phyloP scores from a whole-genome alignment of 2,888 invertebrate genomes.

The Leucophenga maculata region DNA sequence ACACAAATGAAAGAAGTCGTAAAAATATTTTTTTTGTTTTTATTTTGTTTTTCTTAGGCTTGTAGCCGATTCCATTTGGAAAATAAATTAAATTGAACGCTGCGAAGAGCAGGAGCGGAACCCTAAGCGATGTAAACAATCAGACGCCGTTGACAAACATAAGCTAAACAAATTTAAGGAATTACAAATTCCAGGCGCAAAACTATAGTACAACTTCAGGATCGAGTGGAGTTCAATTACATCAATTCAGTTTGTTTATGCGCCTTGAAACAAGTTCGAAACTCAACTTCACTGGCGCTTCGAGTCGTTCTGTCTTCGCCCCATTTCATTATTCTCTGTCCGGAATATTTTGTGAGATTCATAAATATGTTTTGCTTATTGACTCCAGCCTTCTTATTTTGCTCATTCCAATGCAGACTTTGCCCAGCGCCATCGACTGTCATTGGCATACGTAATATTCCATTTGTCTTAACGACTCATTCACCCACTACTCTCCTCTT shows the following conservation, averaged over 20 bases:
- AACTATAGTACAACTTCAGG: no score
- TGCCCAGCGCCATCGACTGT: slow-evolving; percentile 43
- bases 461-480: slow-evolving; percentile 63
- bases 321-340: no score
- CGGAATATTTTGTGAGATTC: no score
- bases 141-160: slow-evolving; percentile 55
- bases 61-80: slow-evolving; percentile 38
- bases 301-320: no score
- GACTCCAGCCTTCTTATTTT: neutral
- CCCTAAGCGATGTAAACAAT: slow-evolving; percentile 1
- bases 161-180: slow-evolving; percentile 59
- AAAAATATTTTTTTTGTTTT: slow-evolving; percentile 49
- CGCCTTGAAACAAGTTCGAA: no score
- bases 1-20: slow-evolving; percentile 36
- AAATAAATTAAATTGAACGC: slow-evolving; percentile 65
- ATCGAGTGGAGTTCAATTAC: no score
- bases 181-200: no score
- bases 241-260: no score
- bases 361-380: neutral
- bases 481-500: slow-evolving; percentile 6
- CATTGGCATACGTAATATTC: slow-evolving; percentile 65
- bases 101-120: slow-evolving; percentile 5
- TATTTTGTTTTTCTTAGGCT: slow-evolving; percentile 38
- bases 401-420: neutral
- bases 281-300: no score